Evolutionary conservation across 1,140 invertebrate genomes (phyloP).

Genomic region (Drosophila grimshawi): DNA sequence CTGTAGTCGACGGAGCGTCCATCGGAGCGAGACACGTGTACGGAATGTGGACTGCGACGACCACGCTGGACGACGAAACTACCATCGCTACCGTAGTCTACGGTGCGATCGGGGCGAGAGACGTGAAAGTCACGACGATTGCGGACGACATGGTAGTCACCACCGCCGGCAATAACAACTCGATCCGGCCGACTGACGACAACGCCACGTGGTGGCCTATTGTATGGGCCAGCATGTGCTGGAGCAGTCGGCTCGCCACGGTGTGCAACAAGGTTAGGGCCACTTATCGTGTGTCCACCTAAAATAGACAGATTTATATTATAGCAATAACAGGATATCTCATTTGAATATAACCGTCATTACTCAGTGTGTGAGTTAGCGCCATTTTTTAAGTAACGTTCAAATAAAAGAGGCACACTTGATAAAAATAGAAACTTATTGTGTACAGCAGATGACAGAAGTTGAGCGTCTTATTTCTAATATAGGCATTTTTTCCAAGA

Average conservation of each 20-base stretch:
- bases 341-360: too few species aligned
- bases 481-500: too few species aligned
- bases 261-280: slow-evolving; percentile 37
- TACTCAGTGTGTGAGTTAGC: too few species aligned
- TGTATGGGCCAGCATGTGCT: background rate
- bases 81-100: slow-evolving; percentile 22
- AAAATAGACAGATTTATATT: background rate
- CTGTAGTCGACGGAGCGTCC: slow-evolving; percentile 23
- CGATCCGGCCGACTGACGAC: slow-evolving; percentile 13
- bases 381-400: too few species aligned
- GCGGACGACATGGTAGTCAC: background rate
- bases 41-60: slow-evolving; percentile 27
- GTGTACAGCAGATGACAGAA: too few species aligned
- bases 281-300: slow-evolving; percentile 47
- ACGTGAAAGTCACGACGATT: slow-evolving; percentile 16
- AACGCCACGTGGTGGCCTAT: background rate
- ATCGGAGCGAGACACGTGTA: slow-evolving; percentile 12
- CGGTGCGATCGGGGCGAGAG: slow-evolving; percentile 34
- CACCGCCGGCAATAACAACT: background rate
- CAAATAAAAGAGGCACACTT: too few species aligned
- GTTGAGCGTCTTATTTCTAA: too few species aligned
- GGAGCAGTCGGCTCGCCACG: slow-evolving; percentile 12
- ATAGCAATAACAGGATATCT: too few species aligned
- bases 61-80: slow-evolving; percentile 30
- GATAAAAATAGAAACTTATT: too few species aligned